Base-by-base conservation (phyloP, 1,140 invertebrate species). In the Leptinotarsa lineolata region DNA sequence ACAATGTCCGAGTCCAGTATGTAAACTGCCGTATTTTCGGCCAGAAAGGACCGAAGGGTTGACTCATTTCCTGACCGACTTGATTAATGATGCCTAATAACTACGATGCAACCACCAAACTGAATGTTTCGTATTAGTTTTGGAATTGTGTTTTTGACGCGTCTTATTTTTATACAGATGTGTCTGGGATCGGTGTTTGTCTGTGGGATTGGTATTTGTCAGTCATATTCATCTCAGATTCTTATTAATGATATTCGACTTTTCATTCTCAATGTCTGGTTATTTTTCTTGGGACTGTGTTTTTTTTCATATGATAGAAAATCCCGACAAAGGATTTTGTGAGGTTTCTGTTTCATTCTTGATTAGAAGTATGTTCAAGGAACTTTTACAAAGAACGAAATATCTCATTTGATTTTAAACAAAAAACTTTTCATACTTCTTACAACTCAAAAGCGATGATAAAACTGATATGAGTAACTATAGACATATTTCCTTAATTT, bases 21-120 rank as follows among this genome's bases (percentile, higher is more conserved):
- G 81, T 81, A 83, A 82, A 82, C 79, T 82, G 79, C 75, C 79
- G 74, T 74, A 75, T 79, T 83, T 74, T 63, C 76, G 80, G 78
- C 77, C 76, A 77, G 72, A 75, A 77, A 75, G 80, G 80, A 78
- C 82, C 81, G 79, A 83, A 83, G 82, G 82, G 82, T 83, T 82
- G 82, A 83, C 82, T 83, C 82, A 83, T 83, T 83, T 83, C 81
- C 81, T 83, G 82, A 81, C 81, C 81, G 81, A 81, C 76, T 83
- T 83, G 82, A 83, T 83, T 83, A 83, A 83, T 83, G 82, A 83
- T 83, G 80, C 78, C 79, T 83, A 83, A 83, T 83, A 83, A 83
- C 82, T 82, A 81, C 76, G 80, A 78, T 80, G 59, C 54, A 71
- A 63, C 39, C 45, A 68, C 72, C 78, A 76, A 70, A 74, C 75